Base-by-base conservation (phyloP, 2,888 invertebrate genomes). In the Argyresthia goedartella region DNA sequence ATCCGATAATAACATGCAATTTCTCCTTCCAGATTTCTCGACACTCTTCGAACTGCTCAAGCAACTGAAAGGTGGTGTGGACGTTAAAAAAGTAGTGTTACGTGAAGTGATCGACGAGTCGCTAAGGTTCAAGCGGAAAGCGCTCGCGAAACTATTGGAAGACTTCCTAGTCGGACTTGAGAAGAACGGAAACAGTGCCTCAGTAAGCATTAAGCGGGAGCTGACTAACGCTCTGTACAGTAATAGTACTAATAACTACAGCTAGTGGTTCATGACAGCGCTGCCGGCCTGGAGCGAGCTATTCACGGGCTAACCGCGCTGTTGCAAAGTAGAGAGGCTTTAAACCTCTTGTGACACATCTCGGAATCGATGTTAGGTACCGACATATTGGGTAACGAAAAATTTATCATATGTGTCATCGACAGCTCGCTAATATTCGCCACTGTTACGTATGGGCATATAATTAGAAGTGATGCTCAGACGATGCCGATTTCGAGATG, bases 91-190 rank as follows among this genome's bases (percentile, higher is more conserved):
- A 59, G 89, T 89, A 64, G 89, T 93, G 74, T 84, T 93, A 56
- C 89, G 90, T 60, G 91, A 93, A 65, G 89, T 93, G 57, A 92
- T 93, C 61, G 89, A 90, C 62, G 94, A 95, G 82, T 92, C 93
- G 47, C 80, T 92, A 62, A 87, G 94, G 63, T 95, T 94, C 76
- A 95, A 94, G 73, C 87, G 94, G 61, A 91, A 91, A 69, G 88
- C 89, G 60, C 82, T 94, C 57, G 93, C 92, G 35, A 88, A 89
- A 64, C 71, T 91, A 54, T 81, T 93, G 56, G 91, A 93, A 73
- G 91, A 93, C 66, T 90, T 90, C 69, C 69, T 89, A 60, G 78
- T 77, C 55, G 84, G 85, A 55, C 69, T 87, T 57, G 87, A 87
- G 64, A 84, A 72, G 63, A 87, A 87, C 59, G 87, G 87, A 42